These are phyloP conservation scores for Haliclona indistincta DNA, from an alignment of 37 sponge, comb jelly and placozoan genomes.

Conservation along the genomic window DNA sequence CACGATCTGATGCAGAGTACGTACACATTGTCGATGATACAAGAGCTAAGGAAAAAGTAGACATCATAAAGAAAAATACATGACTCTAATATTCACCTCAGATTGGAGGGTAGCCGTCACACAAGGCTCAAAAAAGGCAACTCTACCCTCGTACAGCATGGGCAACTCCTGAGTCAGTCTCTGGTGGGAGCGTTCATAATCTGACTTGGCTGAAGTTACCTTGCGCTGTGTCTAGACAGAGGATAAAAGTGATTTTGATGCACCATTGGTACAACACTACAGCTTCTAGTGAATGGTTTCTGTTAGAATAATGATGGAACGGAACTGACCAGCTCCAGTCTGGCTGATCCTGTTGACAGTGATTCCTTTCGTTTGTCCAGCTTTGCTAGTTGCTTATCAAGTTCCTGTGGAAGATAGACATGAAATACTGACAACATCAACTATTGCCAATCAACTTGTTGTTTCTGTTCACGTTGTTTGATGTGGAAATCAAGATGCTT, in stretches of 20 bases:
- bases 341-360: background rate
- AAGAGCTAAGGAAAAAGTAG: no score
- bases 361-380: conserved; percentile 48
- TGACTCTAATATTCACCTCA: conserved; percentile 58
- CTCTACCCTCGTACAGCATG: conserved; percentile 49
- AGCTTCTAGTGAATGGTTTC: no score
- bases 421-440: background rate
- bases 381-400: conserved; percentile 54
- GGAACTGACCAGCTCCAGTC: conserved; percentile 33
- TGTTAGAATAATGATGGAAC: no score
- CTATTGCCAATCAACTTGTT: conserved; percentile 17
- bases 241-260: background rate
- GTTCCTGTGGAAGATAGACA: conserved; percentile 34
- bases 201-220: conserved; percentile 34
- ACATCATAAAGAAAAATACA: no score
- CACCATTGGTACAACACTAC: no score
- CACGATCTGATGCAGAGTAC: no score
- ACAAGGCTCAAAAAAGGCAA: conserved; percentile 61
- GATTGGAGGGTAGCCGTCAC: conserved; percentile 51
- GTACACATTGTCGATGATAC: no score
- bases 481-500: conserved; percentile 58
- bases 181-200: conserved; percentile 52
- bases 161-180: conserved; percentile 71
- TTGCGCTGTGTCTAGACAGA: conserved; percentile 33
- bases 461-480: conserved; percentile 49